phyloP scores from a whole-genome alignment of 2,113 vertebrate species.

The Brevimyrus niger region DNA sequence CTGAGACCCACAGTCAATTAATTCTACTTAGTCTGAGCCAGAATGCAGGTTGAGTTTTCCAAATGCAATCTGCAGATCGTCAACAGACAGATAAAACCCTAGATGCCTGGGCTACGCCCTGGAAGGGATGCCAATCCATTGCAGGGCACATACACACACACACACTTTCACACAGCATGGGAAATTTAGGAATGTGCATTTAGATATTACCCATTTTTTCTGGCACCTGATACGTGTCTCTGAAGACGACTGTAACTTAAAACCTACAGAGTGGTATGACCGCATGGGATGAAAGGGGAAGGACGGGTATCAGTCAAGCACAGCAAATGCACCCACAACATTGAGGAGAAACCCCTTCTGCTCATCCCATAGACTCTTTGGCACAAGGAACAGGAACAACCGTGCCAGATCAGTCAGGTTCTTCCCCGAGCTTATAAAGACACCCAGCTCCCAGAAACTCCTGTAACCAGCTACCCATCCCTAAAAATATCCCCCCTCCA shows the following conservation, averaged over 20 bases:
- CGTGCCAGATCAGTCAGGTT: not conserved
- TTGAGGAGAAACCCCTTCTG: not conserved
- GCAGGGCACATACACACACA: not conserved
- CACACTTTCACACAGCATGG: not conserved
- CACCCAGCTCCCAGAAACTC: not conserved
- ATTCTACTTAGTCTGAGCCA: not conserved
- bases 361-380: not conserved
- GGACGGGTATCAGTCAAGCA: not conserved
- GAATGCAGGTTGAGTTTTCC: not conserved
- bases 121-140: not conserved
- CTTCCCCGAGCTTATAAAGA: not conserved
- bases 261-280: not conserved
- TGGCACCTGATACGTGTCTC: not conserved
- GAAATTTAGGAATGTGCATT: not conserved
- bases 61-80: not conserved
- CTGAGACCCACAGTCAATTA: not conserved
- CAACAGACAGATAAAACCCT: conserved; percentile 3
- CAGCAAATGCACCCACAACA: not conserved
- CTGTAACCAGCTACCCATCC: not conserved
- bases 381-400: not conserved
- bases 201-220: not conserved
- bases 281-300: not conserved
- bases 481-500: not conserved
- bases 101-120: not conserved
- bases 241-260: not conserved